Evolutionary conservation across 2,888 invertebrate species (phyloP).

Genomic region (Microctonus brassicae): DNA sequence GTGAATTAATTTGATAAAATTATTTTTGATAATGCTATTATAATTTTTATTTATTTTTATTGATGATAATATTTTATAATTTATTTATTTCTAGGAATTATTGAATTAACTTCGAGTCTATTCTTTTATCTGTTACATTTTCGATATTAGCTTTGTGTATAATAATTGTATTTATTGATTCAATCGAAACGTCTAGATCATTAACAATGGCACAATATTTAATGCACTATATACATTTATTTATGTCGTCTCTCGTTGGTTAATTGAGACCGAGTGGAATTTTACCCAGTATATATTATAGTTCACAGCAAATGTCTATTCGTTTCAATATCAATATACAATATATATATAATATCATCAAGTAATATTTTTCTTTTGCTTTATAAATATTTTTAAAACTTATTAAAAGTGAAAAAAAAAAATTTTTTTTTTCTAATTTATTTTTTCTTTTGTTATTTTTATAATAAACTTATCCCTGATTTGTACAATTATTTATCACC

Average conservation of each 20-base stretch:
- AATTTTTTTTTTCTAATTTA: too few species aligned
- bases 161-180: background rate
- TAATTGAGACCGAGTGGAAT: constrained; percentile 15
- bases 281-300: constrained; percentile 3
- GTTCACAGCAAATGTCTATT: background rate
- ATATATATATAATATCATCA: background rate
- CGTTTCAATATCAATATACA: background rate
- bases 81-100: too few species aligned
- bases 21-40: too few species aligned
- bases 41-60: too few species aligned
- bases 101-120: background rate
- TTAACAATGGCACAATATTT: constrained; percentile 17
- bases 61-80: too few species aligned
- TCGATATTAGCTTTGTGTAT: background rate
- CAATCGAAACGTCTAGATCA: constrained; percentile 19
- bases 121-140: background rate
- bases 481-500: too few species aligned
- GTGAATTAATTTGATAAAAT: too few species aligned
- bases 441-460: too few species aligned
- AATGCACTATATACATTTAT: background rate
- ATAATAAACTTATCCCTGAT: too few species aligned
- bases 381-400: too few species aligned
- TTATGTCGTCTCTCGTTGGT: background rate
- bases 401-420: too few species aligned
- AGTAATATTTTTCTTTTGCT: background rate